Evolutionary conservation across 92 coral and sea anemone genomes (phyloP), one percentile per base, ranked within the genome.

Genomic region (Plumapathes pennacea): DNA sequence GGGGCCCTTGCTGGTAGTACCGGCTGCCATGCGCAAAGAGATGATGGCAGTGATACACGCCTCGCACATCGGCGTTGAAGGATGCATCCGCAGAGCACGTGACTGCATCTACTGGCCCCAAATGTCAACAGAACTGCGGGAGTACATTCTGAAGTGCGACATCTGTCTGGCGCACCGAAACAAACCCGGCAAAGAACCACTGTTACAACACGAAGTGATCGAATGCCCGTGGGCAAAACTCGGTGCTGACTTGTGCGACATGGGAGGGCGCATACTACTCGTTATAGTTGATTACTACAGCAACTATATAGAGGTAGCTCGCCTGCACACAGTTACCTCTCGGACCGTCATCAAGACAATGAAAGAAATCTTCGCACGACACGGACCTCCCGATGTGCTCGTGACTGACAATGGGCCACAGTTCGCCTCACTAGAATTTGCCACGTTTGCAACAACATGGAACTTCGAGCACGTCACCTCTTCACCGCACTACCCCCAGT

Each of bases 361-460:
- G 62, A 75, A 48, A 34, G 47, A 33, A 38, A 45, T 37, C 24
- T 74, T 65, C 40, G 69, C 69, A 10, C 22, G 62, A 36, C 48
- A 32, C 22, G 62, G 79, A 22, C 42, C 63, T 15, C 85, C 79
- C 22, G 68, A 78, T 32, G 40, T 59, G 32, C 21, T 59, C 17
- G 77, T 77, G 25, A 57, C 63, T 4, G 76, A 76, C 63, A 76
- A 66, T 38, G 76, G 83, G 37, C 83, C 83, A 11, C 75, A 59
- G 44, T 59, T 77, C 58, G 38, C 48, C 48, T 59, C 64, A 19
- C 48, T 64, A 18, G 82, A 64, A 25, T 64, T 64, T 50, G 32
- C 69, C 25, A 69, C 28, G 11, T 76, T 57, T 49, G 64, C 59
- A 48, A 55, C 23, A 43, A 47, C 54, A n/a, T 76, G 57, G 62